Conservation (phyloP, 2,797 vertebrate species). For the Netta rufina region DNA sequence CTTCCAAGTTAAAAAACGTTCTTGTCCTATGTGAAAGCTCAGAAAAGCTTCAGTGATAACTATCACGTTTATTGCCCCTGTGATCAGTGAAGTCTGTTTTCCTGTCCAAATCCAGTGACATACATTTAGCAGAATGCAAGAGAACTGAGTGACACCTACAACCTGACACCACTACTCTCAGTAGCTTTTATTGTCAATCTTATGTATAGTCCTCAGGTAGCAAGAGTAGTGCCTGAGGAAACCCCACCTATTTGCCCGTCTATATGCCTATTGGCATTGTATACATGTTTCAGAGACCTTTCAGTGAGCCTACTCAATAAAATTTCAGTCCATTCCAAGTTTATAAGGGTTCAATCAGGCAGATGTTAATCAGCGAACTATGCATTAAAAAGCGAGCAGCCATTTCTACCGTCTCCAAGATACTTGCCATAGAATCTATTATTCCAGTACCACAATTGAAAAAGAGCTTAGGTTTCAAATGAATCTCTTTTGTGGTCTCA, state of each 20-base stretch:
- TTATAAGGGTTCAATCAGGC: slow-evolving; percentile 72
- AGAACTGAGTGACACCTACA: not conserved
- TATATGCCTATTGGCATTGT: not conserved
- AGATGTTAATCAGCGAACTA: slow-evolving; percentile 73
- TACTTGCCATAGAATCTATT: slow-evolving; percentile 67
- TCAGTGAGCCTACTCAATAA: slow-evolving; percentile 61
- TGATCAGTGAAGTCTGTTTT: not conserved
- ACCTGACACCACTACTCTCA: not conserved
- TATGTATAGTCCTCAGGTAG: not conserved
- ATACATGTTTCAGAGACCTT: slow-evolving; percentile 58
- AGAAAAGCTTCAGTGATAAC: not conserved
- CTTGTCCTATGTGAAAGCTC: not conserved
- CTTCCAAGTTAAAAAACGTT: not conserved
- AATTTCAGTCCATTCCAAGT: slow-evolving; percentile 63
- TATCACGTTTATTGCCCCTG: not conserved
- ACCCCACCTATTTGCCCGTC: not conserved
- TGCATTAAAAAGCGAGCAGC: slow-evolving; percentile 72
- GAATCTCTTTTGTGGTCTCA: slow-evolving; percentile 43
- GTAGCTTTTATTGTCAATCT: not conserved
- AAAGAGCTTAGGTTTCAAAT: slow-evolving; percentile 68
- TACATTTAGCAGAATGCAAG: not conserved
- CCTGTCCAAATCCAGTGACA: not conserved
- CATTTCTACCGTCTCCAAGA: slow-evolving; percentile 72
- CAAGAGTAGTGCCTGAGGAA: not conserved
- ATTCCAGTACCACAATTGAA: slow-evolving; percentile 56